Evolutionary conservation across 2,888 invertebrate species (phyloP).

Genomic region (Orchesella flavescens): DNA sequence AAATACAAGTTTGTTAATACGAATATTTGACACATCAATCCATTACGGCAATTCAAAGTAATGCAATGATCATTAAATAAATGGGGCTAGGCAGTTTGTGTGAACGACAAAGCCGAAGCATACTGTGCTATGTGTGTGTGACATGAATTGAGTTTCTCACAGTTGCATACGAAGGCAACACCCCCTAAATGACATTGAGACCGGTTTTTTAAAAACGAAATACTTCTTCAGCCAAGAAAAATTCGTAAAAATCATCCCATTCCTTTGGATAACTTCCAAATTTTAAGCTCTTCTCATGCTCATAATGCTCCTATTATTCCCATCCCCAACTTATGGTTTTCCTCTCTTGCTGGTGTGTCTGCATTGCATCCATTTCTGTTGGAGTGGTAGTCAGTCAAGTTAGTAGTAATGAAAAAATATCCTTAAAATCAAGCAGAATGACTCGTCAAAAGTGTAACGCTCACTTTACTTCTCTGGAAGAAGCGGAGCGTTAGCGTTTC

Average conservation of each 20-base stretch:
- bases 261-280: constrained; percentile 47
- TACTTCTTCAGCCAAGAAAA: constrained; percentile 42
- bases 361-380: neutral
- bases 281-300: constrained; percentile 32
- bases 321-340: constrained; percentile 31
- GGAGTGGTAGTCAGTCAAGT: neutral
- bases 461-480: constrained; percentile 5
- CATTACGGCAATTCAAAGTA: too few relatives aligned
- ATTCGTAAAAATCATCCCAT: constrained; percentile 23
- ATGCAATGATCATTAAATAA: too few relatives aligned
- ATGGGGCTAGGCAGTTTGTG: too few relatives aligned
- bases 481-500: constrained; percentile 5
- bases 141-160: constrained; percentile 21
- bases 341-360: neutral
- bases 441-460: constrained; percentile 44
- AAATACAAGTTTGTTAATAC: too few relatives aligned
- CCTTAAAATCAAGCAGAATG: constrained; percentile 36
- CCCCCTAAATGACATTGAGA: constrained; percentile 59
- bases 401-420: constrained; percentile 11
- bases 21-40: too few relatives aligned
- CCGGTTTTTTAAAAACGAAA: constrained; percentile 40
- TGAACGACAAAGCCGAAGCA: too few relatives aligned
- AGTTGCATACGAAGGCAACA: constrained; percentile 15
- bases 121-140: neutral
- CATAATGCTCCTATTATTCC: constrained; percentile 39